These are phyloP conservation scores for Catharus fuscescens DNA, from an alignment of 2,113 vertebrate genomes.

Conservation along the genomic window DNA sequence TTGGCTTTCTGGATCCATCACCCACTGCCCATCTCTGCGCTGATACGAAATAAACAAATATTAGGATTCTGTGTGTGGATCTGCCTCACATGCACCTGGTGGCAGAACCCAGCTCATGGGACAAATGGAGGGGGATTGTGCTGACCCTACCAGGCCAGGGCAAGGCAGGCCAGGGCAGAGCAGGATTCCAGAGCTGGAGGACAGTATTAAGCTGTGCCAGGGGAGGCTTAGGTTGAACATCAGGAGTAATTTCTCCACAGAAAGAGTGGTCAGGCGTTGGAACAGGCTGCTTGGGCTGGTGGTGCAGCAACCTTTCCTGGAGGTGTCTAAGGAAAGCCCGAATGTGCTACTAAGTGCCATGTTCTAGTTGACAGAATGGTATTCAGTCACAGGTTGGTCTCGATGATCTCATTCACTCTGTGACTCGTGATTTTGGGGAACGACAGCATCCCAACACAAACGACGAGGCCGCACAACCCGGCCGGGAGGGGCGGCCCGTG, in stretches of 20 bases:
- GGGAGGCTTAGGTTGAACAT: background rate
- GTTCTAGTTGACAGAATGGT: background rate
- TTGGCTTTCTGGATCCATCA: background rate
- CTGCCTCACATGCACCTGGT: rapidly evolving
- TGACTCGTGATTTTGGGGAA: background rate
- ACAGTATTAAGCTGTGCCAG: too few relatives aligned
- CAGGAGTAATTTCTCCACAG: background rate
- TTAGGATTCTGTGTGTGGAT: background rate
- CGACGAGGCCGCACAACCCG: rapidly evolving
- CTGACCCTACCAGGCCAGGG: too few relatives aligned
- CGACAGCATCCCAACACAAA: rapidly evolving
- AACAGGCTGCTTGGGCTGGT: background rate
- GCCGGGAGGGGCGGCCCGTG: rapidly evolving
- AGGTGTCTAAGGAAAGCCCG: too few relatives aligned
- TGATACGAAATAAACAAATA: rapidly evolving
- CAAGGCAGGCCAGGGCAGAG: background rate
- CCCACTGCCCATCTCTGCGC: rapidly evolving
- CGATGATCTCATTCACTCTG: background rate
- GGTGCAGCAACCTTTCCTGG: background rate
- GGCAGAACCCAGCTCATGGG: background rate
- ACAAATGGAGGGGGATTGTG: background rate
- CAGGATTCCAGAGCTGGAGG: background rate
- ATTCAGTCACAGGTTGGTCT: background rate
- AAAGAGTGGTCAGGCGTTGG: background rate
- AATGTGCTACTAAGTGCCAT: background rate